Conservation (phyloP, 2,797 vertebrate species). For the Catharus ustulatus region DNA sequence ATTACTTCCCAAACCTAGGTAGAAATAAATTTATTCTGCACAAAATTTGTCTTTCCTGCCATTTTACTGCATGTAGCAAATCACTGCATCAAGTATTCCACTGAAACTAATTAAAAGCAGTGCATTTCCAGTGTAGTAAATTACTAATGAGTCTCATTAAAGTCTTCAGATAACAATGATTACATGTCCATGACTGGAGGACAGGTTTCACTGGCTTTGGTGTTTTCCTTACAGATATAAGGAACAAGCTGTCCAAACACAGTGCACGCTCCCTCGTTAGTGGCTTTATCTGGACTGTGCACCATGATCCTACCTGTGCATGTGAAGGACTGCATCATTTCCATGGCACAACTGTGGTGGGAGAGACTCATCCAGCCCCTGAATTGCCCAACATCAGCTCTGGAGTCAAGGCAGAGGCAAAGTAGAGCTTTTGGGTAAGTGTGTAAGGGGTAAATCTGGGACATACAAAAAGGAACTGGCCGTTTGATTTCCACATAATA, state of each 20-base stretch:
- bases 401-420: background rate
- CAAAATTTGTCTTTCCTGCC: background rate
- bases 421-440: background rate
- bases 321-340: accelerated
- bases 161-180: background rate
- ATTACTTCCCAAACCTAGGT: background rate
- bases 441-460: background rate
- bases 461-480: background rate
- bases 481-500: conserved; percentile 13
- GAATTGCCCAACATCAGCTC: background rate
- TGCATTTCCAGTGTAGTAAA: background rate
- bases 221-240: background rate
- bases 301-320: too few species aligned
- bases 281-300: too few species aligned
- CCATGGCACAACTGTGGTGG: accelerated
- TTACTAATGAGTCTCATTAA: background rate
- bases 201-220: background rate
- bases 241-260: too few species aligned
- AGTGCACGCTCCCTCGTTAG: accelerated
- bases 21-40: background rate
- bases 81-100: background rate
- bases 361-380: accelerated
- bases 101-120: background rate
- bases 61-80: background rate
- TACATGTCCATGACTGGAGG: background rate